Evolutionary conservation across 2,888 invertebrate genomes (phyloP).

Genomic region (Aleiodes testaceus): DNA sequence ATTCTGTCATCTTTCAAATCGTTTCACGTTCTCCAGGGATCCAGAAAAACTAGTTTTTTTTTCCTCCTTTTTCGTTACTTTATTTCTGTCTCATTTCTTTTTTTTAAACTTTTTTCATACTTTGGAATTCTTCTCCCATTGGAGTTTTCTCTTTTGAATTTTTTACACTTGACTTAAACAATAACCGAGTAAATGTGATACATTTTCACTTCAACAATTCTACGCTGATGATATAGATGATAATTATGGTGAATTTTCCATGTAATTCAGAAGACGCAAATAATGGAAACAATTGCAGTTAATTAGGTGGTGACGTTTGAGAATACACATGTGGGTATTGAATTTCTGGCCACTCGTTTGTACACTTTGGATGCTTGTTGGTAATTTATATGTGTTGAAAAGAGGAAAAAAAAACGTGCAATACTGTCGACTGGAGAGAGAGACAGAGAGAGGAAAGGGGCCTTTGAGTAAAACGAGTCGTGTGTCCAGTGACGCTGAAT

Average conservation of each 20-base stretch:
- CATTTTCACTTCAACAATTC: background rate
- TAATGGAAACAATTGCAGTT: background rate
- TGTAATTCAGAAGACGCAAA: background rate
- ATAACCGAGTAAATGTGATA: background rate
- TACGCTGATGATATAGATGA: background rate
- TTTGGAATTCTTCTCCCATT: no score
- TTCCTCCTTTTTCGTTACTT: background rate
- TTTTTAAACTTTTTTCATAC: no score
- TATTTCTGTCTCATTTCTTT: conserved; percentile 15
- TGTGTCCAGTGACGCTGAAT: conserved; percentile 13
- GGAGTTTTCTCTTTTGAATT: no score
- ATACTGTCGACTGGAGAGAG: background rate
- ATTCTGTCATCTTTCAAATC: conserved; percentile 19
- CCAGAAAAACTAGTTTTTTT: background rate
- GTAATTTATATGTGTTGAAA: conserved; percentile 36
- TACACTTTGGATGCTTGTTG: conserved; percentile 4
- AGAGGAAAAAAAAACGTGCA: no score
- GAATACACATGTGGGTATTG: conserved; percentile 1
- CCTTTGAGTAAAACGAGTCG: background rate
- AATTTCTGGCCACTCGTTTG: background rate
- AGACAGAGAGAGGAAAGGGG: conserved; percentile 7
- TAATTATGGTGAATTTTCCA: conserved; percentile 4
- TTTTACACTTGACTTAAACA: background rate
- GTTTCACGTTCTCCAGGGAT: background rate
- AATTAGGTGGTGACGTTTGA: conserved; percentile 4